Conservation (phyloP, 2,888 invertebrate species). For the Oligia latruncula region DNA sequence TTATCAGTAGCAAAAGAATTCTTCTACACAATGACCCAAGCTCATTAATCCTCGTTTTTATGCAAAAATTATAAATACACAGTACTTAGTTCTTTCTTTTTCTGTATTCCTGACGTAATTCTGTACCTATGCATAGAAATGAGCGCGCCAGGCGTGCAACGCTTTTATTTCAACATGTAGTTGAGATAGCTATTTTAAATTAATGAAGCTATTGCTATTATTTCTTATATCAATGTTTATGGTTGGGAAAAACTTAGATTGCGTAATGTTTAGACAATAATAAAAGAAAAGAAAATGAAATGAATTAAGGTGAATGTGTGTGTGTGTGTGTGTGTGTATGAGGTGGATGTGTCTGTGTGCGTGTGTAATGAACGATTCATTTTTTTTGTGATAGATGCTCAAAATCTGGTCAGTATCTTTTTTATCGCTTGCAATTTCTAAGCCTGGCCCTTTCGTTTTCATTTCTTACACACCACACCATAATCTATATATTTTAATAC, state of each 20-base stretch:
- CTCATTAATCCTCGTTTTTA: slow-evolving; percentile 33
- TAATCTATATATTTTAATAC: background rate
- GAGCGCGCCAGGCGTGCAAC: background rate
- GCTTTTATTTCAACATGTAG: slow-evolving; percentile 29
- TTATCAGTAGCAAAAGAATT: slow-evolving; percentile 24
- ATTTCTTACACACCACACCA: background rate
- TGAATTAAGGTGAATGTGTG: background rate
- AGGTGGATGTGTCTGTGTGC: too few relatives aligned
- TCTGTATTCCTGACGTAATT: slow-evolving; percentile 31
- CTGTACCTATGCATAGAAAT: slow-evolving; percentile 32
- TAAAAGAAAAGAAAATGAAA: too few relatives aligned
- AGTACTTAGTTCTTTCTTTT: slow-evolving; percentile 8
- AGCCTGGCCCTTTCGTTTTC: background rate
- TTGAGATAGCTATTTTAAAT: background rate
- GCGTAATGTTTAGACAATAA: background rate
- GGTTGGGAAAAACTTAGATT: background rate
- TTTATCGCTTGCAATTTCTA: background rate
- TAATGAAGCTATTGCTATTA: background rate
- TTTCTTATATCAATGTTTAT: background rate
- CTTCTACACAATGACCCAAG: background rate
- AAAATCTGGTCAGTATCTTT: background rate
- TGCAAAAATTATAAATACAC: slow-evolving; percentile 39
- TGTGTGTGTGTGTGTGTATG: too few relatives aligned
- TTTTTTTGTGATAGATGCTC: background rate
- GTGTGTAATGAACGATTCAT: too few relatives aligned